Percentiles rank a stretch among this genome's conserved stretches.
These are phyloP conservation scores for Collichthys lucidus DNA, from an alignment of 2,113 vertebrate species.

Conservation along the genomic window DNA sequence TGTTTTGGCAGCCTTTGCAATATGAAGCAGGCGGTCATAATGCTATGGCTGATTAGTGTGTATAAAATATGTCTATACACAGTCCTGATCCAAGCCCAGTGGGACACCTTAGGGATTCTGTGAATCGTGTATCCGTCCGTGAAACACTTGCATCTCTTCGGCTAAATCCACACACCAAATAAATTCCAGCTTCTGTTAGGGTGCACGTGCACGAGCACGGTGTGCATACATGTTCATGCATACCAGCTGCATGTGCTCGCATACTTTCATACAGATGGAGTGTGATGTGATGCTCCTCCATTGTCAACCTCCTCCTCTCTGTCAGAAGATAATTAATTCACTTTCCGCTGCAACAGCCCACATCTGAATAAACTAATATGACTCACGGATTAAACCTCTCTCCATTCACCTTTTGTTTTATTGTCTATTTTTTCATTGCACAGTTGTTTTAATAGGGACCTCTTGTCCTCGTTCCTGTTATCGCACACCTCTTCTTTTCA, in stretches of 20 bases:
- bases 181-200: not conserved
- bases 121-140: not conserved
- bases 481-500: constrained; percentile 15
- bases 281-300: not conserved
- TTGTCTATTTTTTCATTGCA: constrained; percentile 17
- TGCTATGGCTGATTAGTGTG: too few species aligned
- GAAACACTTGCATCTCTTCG: not conserved
- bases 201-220: not conserved
- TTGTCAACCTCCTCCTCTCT: not conserved
- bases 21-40: too few species aligned
- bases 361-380: constrained; percentile 20
- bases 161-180: not conserved
- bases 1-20: too few species aligned
- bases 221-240: not conserved
- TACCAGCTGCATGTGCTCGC: not conserved
- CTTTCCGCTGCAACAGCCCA: not conserved
- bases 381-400: constrained; percentile 42
- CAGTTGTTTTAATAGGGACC: not conserved
- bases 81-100: not conserved
- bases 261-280: not conserved
- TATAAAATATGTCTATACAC: not conserved
- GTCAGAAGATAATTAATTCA: not conserved
- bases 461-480: not conserved
- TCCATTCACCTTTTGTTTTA: constrained; percentile 34
- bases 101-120: not conserved